These are phyloP conservation scores for Cheilosia vulpina DNA, from an alignment of 2,888 invertebrate species.

Conservation along the genomic window DNA sequence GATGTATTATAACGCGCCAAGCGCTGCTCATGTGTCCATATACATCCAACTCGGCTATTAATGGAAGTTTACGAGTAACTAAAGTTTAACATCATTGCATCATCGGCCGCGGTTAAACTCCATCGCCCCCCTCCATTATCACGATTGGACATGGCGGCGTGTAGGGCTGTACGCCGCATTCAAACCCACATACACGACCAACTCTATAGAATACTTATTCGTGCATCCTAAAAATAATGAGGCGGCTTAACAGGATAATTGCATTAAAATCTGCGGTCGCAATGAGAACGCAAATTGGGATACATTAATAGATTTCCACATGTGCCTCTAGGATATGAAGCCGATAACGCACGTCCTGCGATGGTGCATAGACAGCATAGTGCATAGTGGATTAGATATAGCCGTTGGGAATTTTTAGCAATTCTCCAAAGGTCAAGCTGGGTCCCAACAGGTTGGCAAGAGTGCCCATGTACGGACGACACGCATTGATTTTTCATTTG, in stretches of 20 bases:
- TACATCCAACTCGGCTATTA: constrained; percentile 30
- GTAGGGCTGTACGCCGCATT: too few species aligned
- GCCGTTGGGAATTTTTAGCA: constrained; percentile 20
- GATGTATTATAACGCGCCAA: constrained; percentile 11
- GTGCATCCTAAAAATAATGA: constrained; percentile 61
- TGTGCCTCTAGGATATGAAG: constrained; percentile 20
- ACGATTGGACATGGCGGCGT: too few species aligned
- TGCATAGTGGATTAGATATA: constrained; percentile 33
- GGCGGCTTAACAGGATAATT: constrained; percentile 69
- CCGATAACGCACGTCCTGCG: background rate
- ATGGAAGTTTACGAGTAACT: constrained; percentile 70
- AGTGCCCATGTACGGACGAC: background rate
- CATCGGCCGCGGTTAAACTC: constrained; percentile 11
- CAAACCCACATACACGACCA: background rate
- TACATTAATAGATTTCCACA: constrained; percentile 64
- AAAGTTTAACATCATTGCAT: constrained; percentile 69
- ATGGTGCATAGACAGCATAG: background rate
- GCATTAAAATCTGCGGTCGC: constrained; percentile 67
- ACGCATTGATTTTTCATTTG: constrained; percentile 53
- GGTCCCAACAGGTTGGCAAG: constrained; percentile 49
- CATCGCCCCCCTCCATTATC: constrained; percentile 12
- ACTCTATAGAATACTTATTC: constrained; percentile 12
- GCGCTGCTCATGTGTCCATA: background rate
- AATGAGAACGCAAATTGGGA: constrained; percentile 60
- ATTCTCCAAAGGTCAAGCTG: constrained; percentile 29